Evolutionary conservation across 2,113 vertebrate species (phyloP).

Genomic region (Lamprologus speciosus): DNA sequence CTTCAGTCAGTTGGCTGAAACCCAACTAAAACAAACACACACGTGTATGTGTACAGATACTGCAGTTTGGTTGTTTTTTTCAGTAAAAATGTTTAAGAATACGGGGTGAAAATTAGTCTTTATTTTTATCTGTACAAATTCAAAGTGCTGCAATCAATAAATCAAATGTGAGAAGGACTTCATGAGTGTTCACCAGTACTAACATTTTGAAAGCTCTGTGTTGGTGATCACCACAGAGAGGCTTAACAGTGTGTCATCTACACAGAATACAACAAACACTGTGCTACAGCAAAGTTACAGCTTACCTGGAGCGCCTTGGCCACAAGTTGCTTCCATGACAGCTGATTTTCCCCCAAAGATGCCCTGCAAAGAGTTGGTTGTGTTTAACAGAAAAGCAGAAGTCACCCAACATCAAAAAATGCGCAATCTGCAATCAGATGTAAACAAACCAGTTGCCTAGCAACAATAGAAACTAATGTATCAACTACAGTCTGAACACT

Average conservation of each 20-base stretch:
- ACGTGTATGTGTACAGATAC: not conserved
- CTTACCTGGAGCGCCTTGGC: not conserved
- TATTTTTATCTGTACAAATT: not conserved
- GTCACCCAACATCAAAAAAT: not conserved
- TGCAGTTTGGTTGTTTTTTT: not conserved
- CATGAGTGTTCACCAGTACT: not conserved
- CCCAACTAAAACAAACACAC: not conserved
- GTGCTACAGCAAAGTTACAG: not conserved
- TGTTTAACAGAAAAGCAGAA: not conserved
- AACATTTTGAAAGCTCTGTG: not conserved
- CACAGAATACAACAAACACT: not conserved
- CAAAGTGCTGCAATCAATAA: not conserved
- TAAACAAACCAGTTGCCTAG: not conserved
- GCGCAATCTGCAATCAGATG: not conserved
- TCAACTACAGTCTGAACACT: not conserved
- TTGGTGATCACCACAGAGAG: not conserved
- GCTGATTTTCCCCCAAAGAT: not conserved
- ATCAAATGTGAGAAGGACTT: not conserved
- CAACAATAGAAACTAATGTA: not conserved
- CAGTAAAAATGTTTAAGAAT: not conserved
- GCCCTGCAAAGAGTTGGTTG: not conserved
- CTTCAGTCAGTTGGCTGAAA: not conserved
- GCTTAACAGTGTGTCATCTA: not conserved
- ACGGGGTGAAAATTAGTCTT: accelerated
- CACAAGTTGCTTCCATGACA: not conserved